phyloP scores from a whole-genome alignment of 2,113 vertebrate species.

The Atrichornis clamosus region DNA sequence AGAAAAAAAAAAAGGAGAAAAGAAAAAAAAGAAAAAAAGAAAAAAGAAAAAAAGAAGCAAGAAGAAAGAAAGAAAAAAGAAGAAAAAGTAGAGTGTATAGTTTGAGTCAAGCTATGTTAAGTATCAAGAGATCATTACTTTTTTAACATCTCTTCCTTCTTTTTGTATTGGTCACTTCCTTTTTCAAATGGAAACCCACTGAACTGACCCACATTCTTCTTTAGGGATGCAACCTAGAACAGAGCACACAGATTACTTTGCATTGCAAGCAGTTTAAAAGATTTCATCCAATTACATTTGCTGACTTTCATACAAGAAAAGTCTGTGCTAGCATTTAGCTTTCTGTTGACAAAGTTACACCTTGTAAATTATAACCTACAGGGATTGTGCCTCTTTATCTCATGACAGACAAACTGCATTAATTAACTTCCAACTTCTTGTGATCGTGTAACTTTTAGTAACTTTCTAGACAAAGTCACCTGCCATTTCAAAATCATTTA shows the following conservation, averaged over 20 bases:
- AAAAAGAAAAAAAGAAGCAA: not conserved
- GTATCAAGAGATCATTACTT: slow-evolving; percentile 74
- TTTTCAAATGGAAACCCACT: slow-evolving; percentile 90
- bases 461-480: not conserved
- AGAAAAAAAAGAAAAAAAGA: not conserved
- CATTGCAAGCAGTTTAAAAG: not conserved
- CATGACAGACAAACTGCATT: not conserved
- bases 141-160: slow-evolving; percentile 89
- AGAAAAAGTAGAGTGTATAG: not conserved
- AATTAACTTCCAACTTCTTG: not conserved
- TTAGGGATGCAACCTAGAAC: slow-evolving; percentile 83
- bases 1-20: not conserved
- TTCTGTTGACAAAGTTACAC: not conserved
- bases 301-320: not conserved
- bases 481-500: not conserved
- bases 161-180: slow-evolving; percentile 85
- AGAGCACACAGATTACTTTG: not conserved
- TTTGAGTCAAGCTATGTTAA: not conserved
- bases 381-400: not conserved
- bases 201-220: slow-evolving; percentile 93
- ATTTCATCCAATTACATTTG: not conserved
- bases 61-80: not conserved
- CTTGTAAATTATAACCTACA: not conserved
- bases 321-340: not conserved
- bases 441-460: not conserved